phyloP scores from a whole-genome alignment of 2,888 invertebrate genomes.

The Microctonus aethiopoides region DNA sequence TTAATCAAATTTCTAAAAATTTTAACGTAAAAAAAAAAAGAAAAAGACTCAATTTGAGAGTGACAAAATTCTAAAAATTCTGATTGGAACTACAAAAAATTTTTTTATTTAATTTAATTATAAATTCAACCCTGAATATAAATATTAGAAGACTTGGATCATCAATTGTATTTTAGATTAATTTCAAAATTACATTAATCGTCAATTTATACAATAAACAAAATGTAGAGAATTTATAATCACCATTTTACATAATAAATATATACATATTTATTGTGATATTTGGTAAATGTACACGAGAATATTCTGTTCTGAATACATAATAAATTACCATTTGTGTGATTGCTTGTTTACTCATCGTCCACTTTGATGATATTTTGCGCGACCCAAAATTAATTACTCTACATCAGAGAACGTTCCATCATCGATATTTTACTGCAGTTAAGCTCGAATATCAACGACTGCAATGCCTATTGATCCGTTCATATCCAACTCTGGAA shows the following conservation, averaged over 20 bases:
- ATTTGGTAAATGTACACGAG: neutral
- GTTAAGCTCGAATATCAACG: constrained; percentile 23
- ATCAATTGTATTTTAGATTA: too few species aligned
- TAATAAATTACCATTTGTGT: constrained; percentile 8
- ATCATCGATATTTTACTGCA: constrained; percentile 23
- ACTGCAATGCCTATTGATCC: constrained; percentile 25
- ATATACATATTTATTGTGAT: too few species aligned
- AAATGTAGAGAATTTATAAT: neutral
- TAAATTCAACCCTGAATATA: too few species aligned
- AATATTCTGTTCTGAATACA: neutral
- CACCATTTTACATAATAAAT: neutral
- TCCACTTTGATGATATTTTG: constrained; percentile 7
- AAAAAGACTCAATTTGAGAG: too few species aligned
- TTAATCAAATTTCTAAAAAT: too few species aligned
- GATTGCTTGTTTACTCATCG: constrained; percentile 7
- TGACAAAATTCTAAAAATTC: too few species aligned
- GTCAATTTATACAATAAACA: neutral
- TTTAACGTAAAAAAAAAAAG: too few species aligned
- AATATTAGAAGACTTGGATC: too few species aligned
- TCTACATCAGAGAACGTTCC: constrained; percentile 23
- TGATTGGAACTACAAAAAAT: too few species aligned
- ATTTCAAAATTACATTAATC: too few species aligned
- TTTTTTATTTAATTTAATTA: too few species aligned
- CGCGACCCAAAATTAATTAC: constrained; percentile 16
- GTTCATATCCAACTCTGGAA: constrained; percentile 13